These are phyloP conservation scores for Hecatera dysodea DNA, from an alignment of 2,888 invertebrate species.

Conservation along the genomic window DNA sequence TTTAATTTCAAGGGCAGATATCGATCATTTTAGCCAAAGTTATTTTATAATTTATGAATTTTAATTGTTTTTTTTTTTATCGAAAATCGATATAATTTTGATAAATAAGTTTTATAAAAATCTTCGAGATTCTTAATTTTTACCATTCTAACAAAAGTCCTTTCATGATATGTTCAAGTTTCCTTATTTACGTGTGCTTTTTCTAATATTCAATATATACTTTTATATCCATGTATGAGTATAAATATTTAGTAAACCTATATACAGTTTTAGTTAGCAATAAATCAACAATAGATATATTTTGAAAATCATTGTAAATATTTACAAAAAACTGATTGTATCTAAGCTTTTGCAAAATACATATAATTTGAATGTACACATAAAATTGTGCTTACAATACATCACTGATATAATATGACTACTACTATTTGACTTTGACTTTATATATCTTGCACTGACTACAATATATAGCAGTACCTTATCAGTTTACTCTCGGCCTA, in stretches of 20 bases:
- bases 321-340: constrained; percentile 64
- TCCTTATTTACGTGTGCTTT: constrained; percentile 48
- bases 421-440: too few relatives aligned
- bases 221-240: background rate
- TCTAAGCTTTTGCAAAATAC: constrained; percentile 28
- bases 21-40: background rate
- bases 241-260: background rate
- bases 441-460: constrained; percentile 8
- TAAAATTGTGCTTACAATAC: constrained; percentile 8
- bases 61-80: constrained; percentile 23
- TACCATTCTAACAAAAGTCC: constrained; percentile 44
- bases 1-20: constrained; percentile 7
- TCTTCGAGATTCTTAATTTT: constrained; percentile 19
- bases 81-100: constrained; percentile 7
- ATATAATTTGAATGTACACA: constrained; percentile 8
- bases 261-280: constrained; percentile 1
- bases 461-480: constrained; percentile 14
- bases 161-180: constrained; percentile 69
- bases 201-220: constrained; percentile 12
- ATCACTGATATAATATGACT: background rate
- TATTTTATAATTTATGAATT: background rate
- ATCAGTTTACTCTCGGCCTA: constrained; percentile 15
- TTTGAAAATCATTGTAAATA: constrained; percentile 41
- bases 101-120: constrained; percentile 19
- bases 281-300: constrained; percentile 18